Evolutionary conservation across 2,113 vertebrate species (phyloP), one percentile per base, ranked within the genome.

Genomic region (Phyllopteryx taeniolatus): DNA sequence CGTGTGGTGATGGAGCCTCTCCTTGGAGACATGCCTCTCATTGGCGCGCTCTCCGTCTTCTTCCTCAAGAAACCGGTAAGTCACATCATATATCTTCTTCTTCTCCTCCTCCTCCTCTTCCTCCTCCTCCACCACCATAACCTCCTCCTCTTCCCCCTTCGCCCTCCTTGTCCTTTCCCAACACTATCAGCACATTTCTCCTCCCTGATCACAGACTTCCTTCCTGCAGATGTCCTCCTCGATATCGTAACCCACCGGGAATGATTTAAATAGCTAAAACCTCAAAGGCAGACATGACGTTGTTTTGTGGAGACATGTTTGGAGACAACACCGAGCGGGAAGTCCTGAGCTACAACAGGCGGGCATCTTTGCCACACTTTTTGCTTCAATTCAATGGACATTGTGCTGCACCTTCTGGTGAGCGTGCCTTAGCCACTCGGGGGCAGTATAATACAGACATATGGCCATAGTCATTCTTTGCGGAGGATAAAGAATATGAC

Each of bases 1-100:
- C 88, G 98, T 3, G 96, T 99, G 78, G 94, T 99, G 82, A 93
- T 99, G 94, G 97, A 99, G 77, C 97, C 98, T 0, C 72, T 99
- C 73, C 94, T 99, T 73, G 97, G 98, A 75, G 96, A 99, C 88
- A 95, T 99, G 92, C 97, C 97, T 46, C 89, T 99, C 68, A 88
- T 99, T 74, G 98, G 98, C 81, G 98, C 96, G 3, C 68, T 99
- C 31, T 96, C 96, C 0, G 72, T 99, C 80, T 99, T 98, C 83
- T 99, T 99, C 89, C 94, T 99, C 71, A 94, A 97, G 82, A 98
- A 96, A 79, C 98, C 97, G 4, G 96, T 97, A 86, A 96, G 95
- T 92, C 7, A 2, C 66, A 17, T 11, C 19, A 67, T 11, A 31
- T n/a, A 47, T 67, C 27, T 12, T 27, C 27, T 39, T 61, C 60